Evolutionary conservation across 2,888 invertebrate genomes (phyloP).

Genomic region (Heliconius ethilla): DNA sequence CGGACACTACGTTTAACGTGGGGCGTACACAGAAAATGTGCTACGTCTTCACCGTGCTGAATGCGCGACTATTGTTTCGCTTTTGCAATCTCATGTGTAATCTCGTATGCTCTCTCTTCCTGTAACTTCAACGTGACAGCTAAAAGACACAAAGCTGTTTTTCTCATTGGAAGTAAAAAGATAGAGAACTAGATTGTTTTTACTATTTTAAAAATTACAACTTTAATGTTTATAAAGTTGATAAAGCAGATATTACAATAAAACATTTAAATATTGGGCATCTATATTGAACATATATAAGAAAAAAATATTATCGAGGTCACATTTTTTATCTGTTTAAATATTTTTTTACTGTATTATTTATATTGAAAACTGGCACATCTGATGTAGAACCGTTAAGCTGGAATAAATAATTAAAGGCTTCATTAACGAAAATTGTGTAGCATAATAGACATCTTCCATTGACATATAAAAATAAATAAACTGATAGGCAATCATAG

Average conservation of each 20-base stretch:
- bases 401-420: too few relatives aligned
- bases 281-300: not conserved
- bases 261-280: not conserved
- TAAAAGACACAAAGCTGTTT: conserved; percentile 43
- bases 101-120: conserved; percentile 58
- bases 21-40: conserved; percentile 66
- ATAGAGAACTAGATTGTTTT: not conserved
- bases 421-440: too few relatives aligned
- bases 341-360: too few relatives aligned
- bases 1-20: conserved; percentile 69
- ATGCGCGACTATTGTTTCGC: conserved; percentile 74
- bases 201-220: not conserved
- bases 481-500: too few relatives aligned
- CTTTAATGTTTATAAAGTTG: not conserved
- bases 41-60: conserved; percentile 70
- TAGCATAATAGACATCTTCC: too few relatives aligned
- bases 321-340: too few relatives aligned
- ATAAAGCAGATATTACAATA: not conserved
- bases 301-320: too few relatives aligned
- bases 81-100: conserved; percentile 75
- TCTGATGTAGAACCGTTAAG: too few relatives aligned
- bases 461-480: too few relatives aligned
- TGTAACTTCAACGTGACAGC: conserved; percentile 41
- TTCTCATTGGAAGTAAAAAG: conserved; percentile 11
- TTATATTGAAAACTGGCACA: too few relatives aligned